Evolutionary conservation across 2,797 vertebrate species (phyloP), one percentile per base, ranked within the genome.

Genomic region (Sebastes nivosus): DNA sequence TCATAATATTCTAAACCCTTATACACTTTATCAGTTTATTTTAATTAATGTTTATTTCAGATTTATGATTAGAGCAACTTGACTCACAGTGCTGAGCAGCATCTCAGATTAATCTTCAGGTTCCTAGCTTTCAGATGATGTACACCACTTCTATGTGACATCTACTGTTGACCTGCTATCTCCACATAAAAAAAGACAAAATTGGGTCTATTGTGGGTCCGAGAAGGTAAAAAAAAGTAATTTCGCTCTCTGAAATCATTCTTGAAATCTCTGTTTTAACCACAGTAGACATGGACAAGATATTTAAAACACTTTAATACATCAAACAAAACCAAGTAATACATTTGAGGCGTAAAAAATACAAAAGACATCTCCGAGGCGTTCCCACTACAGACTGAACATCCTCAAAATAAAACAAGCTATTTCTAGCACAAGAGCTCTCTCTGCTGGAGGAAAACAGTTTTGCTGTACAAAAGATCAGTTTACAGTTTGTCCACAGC

Each of bases 241-340:
- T 32, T 58, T 27, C 18, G 11, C 18, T 67, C 30, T 5, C 6
- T 54, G 5, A 36, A 36, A 42, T 65, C 13, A 24, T 65, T 16
- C 9, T 50, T 42, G 4, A 61, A 34, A 46, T 58, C n/a, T 10
- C 13, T 13, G 1, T 69, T 34, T 59, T 5, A 46, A 66, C 27
- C 25, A 67, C 38, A 73, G 20, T 32, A 82, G 14, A 64, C 69
- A 1, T 3, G 54, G 29, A 54, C 67, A 14, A 86, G 52, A 79
- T 91, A 80, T 80, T 91, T 42, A 73, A 93, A 95, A 93, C 85
- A 91, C 83, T 96, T 96, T 95, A 95, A 93, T 95, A 94, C 93
- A 94, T 84, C 85, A 88, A 93, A 88, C 87, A 86, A 91, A 92
- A 82, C 84, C 87, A 77, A 85, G 85, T 83, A 84, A 91, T 89